Percentiles rank a stretch among this genome's conserved stretches.
Conservation (phyloP, 2,797 vertebrate species). For the Cygnus olor region DNA sequence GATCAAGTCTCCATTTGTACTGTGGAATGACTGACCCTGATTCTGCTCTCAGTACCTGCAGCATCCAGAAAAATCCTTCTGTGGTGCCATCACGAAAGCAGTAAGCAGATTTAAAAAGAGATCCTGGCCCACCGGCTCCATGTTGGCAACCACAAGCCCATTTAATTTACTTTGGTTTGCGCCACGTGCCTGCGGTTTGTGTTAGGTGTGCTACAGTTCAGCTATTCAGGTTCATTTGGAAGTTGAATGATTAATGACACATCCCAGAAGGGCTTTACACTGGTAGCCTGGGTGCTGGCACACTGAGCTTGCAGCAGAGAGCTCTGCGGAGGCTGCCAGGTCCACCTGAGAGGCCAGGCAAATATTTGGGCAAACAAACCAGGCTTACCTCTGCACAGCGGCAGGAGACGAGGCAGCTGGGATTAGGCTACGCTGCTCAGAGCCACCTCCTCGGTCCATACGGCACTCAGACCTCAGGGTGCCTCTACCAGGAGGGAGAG, state of each 20-base stretch:
- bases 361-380: not conserved
- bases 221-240: not conserved
- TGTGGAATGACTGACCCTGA: not conserved
- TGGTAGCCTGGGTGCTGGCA: not conserved
- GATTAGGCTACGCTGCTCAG: accelerated
- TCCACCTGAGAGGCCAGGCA: not conserved
- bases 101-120: not conserved
- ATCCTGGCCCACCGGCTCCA: not conserved
- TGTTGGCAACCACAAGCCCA: not conserved
- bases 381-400: not conserved
- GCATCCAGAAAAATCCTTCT: accelerated
- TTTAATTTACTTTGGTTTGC: not conserved
- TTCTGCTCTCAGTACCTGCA: not conserved
- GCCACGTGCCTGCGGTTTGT: not conserved
- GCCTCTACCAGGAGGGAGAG: not conserved
- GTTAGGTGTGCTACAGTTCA: no score
- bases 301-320: not conserved
- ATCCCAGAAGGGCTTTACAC: not conserved
- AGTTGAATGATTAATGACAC: not conserved
- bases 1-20: not conserved
- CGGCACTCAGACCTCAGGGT: accelerated
- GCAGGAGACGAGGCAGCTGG: accelerated
- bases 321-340: not conserved
- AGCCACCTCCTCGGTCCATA: accelerated
- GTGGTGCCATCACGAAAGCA: not conserved